A percentile compares a stretch with the other conserved stretches of the same genome.
These are phyloP conservation scores for Bombyx mandarina DNA, from an alignment of 1,140 invertebrate species.

Conservation along the genomic window DNA sequence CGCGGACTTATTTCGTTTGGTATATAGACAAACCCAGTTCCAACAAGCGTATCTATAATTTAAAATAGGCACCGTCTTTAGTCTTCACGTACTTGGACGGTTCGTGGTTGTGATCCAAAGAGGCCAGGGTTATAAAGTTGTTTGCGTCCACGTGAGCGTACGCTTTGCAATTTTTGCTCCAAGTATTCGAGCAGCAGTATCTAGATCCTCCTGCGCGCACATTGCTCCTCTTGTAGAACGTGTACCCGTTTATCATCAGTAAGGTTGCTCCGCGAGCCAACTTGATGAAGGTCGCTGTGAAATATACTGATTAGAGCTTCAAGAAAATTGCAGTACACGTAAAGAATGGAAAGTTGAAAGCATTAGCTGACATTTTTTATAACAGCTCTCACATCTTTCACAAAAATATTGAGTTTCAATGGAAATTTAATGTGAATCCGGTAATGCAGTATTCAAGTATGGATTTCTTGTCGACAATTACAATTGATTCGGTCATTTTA, in stretches of 20 bases:
- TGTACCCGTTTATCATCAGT: conserved; percentile 24
- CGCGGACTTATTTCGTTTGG: too few species aligned
- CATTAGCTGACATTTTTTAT: too few species aligned
- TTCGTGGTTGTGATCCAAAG: conserved; percentile 24
- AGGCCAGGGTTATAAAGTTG: conserved; percentile 12
- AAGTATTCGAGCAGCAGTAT: conserved; percentile 26
- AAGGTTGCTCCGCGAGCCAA: conserved; percentile 5
- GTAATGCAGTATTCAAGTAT: too few species aligned
- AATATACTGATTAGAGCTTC: too few species aligned
- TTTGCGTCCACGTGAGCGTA: conserved; percentile 21
- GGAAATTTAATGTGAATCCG: too few species aligned
- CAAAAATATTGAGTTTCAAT: too few species aligned
- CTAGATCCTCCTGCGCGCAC: conserved; percentile 21
- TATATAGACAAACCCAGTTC: too few species aligned
- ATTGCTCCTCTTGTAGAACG: conserved; percentile 23
- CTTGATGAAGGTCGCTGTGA: not conserved
- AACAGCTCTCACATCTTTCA: too few species aligned
- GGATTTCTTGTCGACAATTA: too few species aligned
- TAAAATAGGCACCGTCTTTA: conserved; percentile 17
- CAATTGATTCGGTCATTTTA: too few species aligned
- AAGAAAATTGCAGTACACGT: too few species aligned
- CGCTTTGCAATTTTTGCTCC: conserved; percentile 24
- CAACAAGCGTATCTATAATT: conserved; percentile 1
- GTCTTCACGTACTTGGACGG: conserved; percentile 18
- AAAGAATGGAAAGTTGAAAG: too few species aligned